These are phyloP conservation scores for Euphydryas editha DNA, from an alignment of 2,888 invertebrate genomes.

Conservation along the genomic window DNA sequence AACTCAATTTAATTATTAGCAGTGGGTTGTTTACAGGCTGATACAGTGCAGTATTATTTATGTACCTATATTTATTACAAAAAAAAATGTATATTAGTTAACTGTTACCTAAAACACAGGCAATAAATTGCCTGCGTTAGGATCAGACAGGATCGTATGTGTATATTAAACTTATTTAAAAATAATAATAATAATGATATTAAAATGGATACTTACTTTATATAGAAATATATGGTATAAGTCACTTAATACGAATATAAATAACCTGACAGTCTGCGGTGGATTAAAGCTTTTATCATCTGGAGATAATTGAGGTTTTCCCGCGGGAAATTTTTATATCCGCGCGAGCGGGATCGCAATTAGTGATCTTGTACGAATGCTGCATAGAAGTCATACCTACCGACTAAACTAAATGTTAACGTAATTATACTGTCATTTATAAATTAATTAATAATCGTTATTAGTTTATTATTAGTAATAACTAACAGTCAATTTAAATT, in stretches of 20 bases:
- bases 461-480: not conserved
- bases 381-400: constrained; percentile 10
- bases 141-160: too few relatives aligned
- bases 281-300: constrained; percentile 37
- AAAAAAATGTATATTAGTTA: too few relatives aligned
- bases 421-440: not conserved
- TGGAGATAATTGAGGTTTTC: constrained; percentile 36
- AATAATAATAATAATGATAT: too few relatives aligned
- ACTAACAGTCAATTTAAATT: too few relatives aligned
- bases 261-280: constrained; percentile 11
- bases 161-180: too few relatives aligned
- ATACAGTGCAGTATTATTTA: too few relatives aligned
- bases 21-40: too few relatives aligned
- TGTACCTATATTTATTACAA: too few relatives aligned
- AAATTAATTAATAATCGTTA: not conserved
- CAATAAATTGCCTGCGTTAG: too few relatives aligned
- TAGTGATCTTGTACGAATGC: constrained; percentile 29
- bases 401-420: constrained; percentile 2
- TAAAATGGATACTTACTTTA: too few relatives aligned
- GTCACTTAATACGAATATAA: not conserved
- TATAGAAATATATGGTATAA: not conserved
- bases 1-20: not conserved
- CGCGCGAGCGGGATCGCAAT: constrained; percentile 33
- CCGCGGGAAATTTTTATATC: constrained; percentile 38
- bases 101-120: too few relatives aligned